Conservation (phyloP, 2,797 vertebrate species). For the Harpagifer antarcticus region DNA sequence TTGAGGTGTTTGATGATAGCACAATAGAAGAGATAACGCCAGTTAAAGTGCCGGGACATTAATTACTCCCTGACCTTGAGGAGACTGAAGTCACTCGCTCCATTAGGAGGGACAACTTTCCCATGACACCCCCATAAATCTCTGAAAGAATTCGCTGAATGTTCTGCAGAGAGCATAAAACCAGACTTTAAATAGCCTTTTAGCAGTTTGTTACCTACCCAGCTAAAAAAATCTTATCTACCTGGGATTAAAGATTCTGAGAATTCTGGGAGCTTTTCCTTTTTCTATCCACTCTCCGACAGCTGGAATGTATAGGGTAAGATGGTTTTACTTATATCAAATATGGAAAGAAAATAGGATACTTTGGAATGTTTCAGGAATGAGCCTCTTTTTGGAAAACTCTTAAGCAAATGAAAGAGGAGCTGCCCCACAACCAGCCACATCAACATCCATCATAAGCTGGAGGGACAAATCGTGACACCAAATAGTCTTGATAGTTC, state of each 20-base stretch:
- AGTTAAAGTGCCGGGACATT: constrained; percentile 47
- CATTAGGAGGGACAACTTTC: constrained; percentile 70
- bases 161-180: constrained; percentile 40
- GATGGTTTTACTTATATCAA: constrained; percentile 25
- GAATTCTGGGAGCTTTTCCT: constrained; percentile 5
- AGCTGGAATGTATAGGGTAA: constrained; percentile 29
- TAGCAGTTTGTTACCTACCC: constrained; percentile 18
- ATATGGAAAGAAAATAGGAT: constrained; percentile 39
- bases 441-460: constrained; percentile 52
- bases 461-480: constrained; percentile 45
- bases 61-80: constrained; percentile 69
- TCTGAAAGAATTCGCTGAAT: constrained; percentile 47
- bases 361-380: constrained; percentile 65
- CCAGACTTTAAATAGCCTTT: constrained; percentile 18
- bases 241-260: constrained; percentile 9
- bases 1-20: constrained; percentile 61
- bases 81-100: constrained; percentile 53
- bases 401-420: constrained; percentile 42
- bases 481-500: constrained; percentile 61
- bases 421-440: constrained; percentile 23
- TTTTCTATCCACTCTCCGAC: constrained; percentile 6
- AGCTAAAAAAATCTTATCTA: constrained; percentile 16
- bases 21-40: constrained; percentile 57
- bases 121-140: constrained; percentile 69
- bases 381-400: constrained; percentile 57